These are phyloP conservation scores for Carcharodon carcharias DNA, from an alignment of 2,797 vertebrate species.

Conservation along the genomic window DNA sequence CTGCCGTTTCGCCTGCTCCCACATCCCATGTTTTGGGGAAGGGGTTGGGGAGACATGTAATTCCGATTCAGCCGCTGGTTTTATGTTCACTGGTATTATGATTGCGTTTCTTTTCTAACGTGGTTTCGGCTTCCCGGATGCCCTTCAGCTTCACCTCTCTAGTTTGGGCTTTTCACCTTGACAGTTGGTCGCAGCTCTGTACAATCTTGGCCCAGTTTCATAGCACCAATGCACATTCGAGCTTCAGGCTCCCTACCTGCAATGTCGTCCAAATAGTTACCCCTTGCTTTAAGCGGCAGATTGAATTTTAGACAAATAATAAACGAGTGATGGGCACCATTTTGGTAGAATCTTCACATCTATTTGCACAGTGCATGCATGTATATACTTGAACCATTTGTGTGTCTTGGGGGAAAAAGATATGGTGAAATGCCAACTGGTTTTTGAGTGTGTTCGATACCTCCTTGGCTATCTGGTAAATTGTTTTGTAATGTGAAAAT, in stretches of 20 bases:
- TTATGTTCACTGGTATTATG: not conserved
- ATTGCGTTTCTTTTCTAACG: not conserved
- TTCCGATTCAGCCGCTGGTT: not conserved
- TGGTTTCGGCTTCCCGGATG: not conserved
- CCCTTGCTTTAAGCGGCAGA: not conserved
- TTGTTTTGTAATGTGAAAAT: not conserved
- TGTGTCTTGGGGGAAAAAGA: not conserved
- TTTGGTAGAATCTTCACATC: too few species aligned
- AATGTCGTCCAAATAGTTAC: not conserved
- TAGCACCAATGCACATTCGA: not conserved
- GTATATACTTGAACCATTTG: not conserved
- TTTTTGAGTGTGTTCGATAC: not conserved
- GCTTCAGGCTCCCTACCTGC: not conserved
- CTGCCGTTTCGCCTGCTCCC: too few species aligned
- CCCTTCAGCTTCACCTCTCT: not conserved
- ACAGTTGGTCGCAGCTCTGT: not conserved
- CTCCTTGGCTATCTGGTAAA: not conserved
- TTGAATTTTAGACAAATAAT: not conserved
- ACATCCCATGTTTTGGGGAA: too few species aligned
- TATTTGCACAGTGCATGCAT: not conserved
- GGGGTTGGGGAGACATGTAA: not conserved
- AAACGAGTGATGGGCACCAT: not conserved
- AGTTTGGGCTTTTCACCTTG: constrained; percentile 4
- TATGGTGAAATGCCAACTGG: not conserved
- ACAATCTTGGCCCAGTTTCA: not conserved